Base-by-base conservation (phyloP, 2,797 vertebrate genomes). In the Pempheris klunzingeri region DNA sequence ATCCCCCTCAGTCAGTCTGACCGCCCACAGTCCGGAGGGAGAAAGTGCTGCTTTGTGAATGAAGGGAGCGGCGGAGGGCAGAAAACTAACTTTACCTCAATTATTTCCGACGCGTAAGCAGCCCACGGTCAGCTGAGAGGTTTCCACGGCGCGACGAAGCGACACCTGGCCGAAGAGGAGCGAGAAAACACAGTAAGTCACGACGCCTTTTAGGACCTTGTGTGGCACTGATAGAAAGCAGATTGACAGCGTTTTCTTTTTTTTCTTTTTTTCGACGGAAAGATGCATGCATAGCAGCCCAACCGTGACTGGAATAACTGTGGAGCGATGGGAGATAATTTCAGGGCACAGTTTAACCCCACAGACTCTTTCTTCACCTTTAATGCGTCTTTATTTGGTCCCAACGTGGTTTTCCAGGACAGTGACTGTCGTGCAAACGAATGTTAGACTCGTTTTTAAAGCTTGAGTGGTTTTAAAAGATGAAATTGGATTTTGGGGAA, bases 41-140 rank as follows among this genome's bases (percentile, higher is more conserved):
- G 93, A 92, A 88, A 92, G 91, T 90, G 89, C 83, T 87, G 93
- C 93, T 94, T 94, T 93, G 93, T 94, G 88, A 92, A 92, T 93
- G 87, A 92, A 88, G 88, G 92, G 91, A 93, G 90, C 91, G 92
- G 88, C 85, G 86, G 79, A 90, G 82, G 55, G 65, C 78, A 82
- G 67, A 68, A 74, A 81, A 87, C 74, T 76, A 92, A 93, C 81
- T 92, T 94, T 83, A 61, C 41, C 58, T 61, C 62, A 69, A 75
- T 73, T 64, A 73, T 69, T 64, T 65, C 64, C 69, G 69, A 47
- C 61, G 17, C 34, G 11, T 1, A n/a, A n/a, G n/a, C n/a, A n/a
- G n/a, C n/a, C n/a, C n/a, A 13, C 66, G 24, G 22, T n/a, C 13
- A 46, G 7, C 46, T 5, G 55, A 44, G 67, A 52, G 53, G 38